phyloP scores from a whole-genome alignment of 2,888 invertebrate species.

The Meiosimyza decipiens region DNA sequence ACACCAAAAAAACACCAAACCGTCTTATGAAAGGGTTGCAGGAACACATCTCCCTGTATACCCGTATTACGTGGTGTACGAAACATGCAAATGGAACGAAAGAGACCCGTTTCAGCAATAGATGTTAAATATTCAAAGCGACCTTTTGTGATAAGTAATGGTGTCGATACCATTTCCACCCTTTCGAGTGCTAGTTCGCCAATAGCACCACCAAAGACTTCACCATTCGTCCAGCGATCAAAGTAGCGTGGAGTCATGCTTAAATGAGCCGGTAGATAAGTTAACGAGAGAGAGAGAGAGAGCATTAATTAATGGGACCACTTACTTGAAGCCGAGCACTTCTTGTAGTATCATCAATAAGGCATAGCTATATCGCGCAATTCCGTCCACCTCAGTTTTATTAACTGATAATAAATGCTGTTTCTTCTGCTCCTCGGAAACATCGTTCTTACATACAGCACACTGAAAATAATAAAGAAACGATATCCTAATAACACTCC shows the following conservation, averaged over 20 bases:
- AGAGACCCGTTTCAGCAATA: conserved; percentile 51
- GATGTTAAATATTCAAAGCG: conserved; percentile 49
- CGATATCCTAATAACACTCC: background rate
- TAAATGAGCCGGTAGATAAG: background rate
- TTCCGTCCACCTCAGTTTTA: conserved; percentile 52
- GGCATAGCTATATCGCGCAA: conserved; percentile 57
- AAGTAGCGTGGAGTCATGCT: conserved; percentile 52
- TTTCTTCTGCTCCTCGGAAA: conserved; percentile 47
- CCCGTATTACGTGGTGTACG: conserved; percentile 71
- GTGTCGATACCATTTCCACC: conserved; percentile 54
- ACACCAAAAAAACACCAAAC: conserved; percentile 70
- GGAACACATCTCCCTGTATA: conserved; percentile 71
- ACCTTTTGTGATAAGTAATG: conserved; percentile 46
- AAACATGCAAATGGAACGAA: conserved; percentile 70
- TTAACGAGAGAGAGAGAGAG: too few species aligned
- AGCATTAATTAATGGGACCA: too few species aligned
- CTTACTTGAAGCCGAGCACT: conserved; percentile 55
- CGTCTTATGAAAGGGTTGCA: conserved; percentile 69
- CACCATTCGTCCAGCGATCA: conserved; percentile 55
- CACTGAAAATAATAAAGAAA: conserved; percentile 32
- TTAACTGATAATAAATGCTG: conserved; percentile 49
- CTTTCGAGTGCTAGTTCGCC: conserved; percentile 52
- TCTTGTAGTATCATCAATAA: conserved; percentile 52
- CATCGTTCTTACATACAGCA: conserved; percentile 47
- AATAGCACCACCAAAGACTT: conserved; percentile 53